These are phyloP conservation scores for Lycodopsis pacificus DNA, from an alignment of 2,797 vertebrate species.

Conservation along the genomic window DNA sequence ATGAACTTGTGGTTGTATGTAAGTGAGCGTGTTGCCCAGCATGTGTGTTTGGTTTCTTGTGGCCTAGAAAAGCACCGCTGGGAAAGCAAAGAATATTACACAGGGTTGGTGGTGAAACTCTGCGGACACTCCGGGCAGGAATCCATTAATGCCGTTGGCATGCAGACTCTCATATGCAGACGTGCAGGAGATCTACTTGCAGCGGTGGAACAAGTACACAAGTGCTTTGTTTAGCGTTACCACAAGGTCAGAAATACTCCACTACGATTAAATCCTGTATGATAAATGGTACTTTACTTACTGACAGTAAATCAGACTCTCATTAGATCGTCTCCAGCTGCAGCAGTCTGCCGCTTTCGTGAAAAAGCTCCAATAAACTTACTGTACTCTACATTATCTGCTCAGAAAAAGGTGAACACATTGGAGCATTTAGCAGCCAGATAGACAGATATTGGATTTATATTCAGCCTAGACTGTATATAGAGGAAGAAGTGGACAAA, in stretches of 20 bases:
- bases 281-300: background rate
- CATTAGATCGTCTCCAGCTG: background rate
- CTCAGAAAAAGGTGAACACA: no score
- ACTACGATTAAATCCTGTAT: background rate
- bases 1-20: conserved; percentile 49
- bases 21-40: conserved; percentile 58
- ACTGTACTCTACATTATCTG: no score
- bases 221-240: background rate
- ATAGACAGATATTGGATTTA: background rate
- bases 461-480: background rate
- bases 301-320: background rate
- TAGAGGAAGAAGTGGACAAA: no score
- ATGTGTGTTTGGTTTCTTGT: conserved; percentile 65
- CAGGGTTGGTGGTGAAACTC: conserved; percentile 48
- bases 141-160: conserved; percentile 36
- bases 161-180: conserved; percentile 3
- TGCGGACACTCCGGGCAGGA: conserved; percentile 41
- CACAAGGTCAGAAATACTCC: background rate
- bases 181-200: conserved; percentile 19
- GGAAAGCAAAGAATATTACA: conserved; percentile 59
- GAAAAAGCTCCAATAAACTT: background rate
- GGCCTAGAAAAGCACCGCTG: conserved; percentile 54
- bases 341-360: background rate
- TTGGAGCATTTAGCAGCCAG: background rate
- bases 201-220: background rate